These are phyloP conservation scores for Myiothlypis chrysogaster DNA, from an alignment of 2,797 vertebrate species.

Conservation along the genomic window DNA sequence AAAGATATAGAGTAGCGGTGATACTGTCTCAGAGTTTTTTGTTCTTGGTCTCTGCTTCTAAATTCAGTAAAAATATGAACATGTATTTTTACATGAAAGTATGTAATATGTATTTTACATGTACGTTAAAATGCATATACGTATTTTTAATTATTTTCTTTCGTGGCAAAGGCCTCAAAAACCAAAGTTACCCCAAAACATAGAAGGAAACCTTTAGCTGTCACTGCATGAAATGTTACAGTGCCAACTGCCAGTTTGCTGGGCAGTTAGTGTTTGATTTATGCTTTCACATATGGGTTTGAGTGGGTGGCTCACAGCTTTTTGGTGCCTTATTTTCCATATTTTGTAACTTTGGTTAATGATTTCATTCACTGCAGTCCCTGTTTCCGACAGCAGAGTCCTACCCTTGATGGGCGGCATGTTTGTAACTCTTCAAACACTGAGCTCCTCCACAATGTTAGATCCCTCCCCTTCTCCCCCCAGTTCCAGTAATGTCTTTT, in stretches of 20 bases:
- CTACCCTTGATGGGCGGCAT: neutral
- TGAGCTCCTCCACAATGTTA: neutral
- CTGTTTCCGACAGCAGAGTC: neutral
- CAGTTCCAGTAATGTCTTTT: slow-evolving; percentile 27
- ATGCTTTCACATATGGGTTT: slow-evolving; percentile 60
- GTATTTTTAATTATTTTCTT: slow-evolving; percentile 55
- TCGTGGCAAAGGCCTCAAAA: slow-evolving; percentile 44
- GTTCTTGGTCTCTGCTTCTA: neutral
- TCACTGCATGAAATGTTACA: neutral
- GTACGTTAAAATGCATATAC: neutral
- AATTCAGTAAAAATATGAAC: neutral
- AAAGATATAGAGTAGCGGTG: neutral
- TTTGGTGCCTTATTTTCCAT: slow-evolving; percentile 58
- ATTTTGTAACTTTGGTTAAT: slow-evolving; percentile 43
- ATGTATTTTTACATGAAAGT: slow-evolving; percentile 19
- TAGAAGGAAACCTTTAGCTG: slow-evolving; percentile 48
- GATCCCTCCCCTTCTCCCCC: neutral
- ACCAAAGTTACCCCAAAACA: slow-evolving; percentile 25
- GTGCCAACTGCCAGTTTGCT: slow-evolving; percentile 58
- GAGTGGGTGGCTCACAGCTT: slow-evolving; percentile 58
- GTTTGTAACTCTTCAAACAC: neutral
- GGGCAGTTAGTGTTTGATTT: slow-evolving; percentile 70
- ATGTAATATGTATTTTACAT: neutral
- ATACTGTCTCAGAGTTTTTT: neutral
- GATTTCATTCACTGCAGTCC: neutral